A percentile compares a stretch with the other conserved stretches of the same genome.
These are phyloP conservation scores for Germaria angustata DNA, from an alignment of 2,888 invertebrate species.

Conservation along the genomic window DNA sequence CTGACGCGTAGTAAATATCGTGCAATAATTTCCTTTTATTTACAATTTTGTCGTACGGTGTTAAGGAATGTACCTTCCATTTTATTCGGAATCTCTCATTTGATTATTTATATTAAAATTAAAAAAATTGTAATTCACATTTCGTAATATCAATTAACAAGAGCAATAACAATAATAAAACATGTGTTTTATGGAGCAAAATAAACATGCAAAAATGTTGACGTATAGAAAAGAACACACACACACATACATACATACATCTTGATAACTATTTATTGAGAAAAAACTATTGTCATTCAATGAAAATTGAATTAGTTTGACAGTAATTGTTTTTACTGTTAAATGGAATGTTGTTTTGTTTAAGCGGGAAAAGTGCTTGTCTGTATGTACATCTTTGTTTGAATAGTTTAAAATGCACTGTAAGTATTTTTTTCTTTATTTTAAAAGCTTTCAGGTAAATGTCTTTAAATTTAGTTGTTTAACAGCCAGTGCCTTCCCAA, in stretches of 20 bases:
- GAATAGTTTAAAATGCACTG: conserved; percentile 16
- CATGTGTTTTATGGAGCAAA: conserved; percentile 18
- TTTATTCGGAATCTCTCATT: too few relatives aligned
- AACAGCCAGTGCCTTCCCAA: conserved; percentile 18
- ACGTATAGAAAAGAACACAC: neutral
- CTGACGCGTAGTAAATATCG: too few relatives aligned
- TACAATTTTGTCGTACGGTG: neutral
- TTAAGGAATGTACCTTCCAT: neutral
- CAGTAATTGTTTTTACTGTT: conserved; percentile 9
- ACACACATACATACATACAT: neutral
- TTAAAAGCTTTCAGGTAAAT: conserved; percentile 16
- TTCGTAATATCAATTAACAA: too few relatives aligned
- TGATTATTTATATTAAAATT: too few relatives aligned
- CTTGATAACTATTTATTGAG: neutral
- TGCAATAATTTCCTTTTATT: neutral
- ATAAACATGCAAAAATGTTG: conserved; percentile 13
- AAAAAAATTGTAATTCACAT: too few relatives aligned
- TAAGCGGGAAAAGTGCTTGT: neutral
- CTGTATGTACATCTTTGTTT: neutral
- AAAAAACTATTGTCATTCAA: neutral
- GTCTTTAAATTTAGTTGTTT: neutral
- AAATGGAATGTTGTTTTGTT: conserved; percentile 26
- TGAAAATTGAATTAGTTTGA: neutral
- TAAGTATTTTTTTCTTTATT: neutral
- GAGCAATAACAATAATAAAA: conserved; percentile 17